Base-by-base conservation (phyloP, 2,113 vertebrate genomes). In the Ochotona princeps region DNA sequence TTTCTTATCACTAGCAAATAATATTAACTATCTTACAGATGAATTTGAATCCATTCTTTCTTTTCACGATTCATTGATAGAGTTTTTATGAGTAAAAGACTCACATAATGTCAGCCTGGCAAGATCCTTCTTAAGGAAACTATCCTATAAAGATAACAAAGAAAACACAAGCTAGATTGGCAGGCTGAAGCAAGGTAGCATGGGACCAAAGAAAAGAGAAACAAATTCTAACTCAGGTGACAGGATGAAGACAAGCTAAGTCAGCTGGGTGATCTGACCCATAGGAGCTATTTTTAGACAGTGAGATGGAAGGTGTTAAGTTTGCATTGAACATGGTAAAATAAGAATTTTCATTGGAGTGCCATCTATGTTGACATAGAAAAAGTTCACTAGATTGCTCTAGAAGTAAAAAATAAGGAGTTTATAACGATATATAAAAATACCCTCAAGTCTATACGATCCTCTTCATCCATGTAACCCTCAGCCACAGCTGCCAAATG, bases 1-100 rank as follows among this genome's bases (percentile, higher is more conserved):
- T 76, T 78, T 94, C 76, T 83, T 84, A 85, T 67, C 30, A 89
- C n/a, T 94, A 87, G 30, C 10, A 84, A 18, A 49, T 82, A 87
- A 81, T 2, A 25, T 70, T 86, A 65, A 54, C 20, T 67, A 93
- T 82, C 74, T 87, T 80, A 51, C 49, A 13, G 7, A 67, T 75
- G 15, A 67, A 1, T 84, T 91, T 63, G 63, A 93, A 83, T 76
- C 38, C 74, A 18, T 60, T 75, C 35, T 38, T 94, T 88, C 83
- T 57, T 83, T 89, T 73, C 14, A 38, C 38, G 20, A 38, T 72
- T 76, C 9, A 87, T 28, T 78, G 83, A 86, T 85, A 38, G 14
- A 26, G 13, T 70, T 0, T 92, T 89, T 92, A 60, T 78, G 35
- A 87, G n/a, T 26, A 65, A 74, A 80, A 35, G 9, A 51, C 35